phyloP scores from a whole-genome alignment of 1,140 invertebrate species.

The Hypothenemus hampei region DNA sequence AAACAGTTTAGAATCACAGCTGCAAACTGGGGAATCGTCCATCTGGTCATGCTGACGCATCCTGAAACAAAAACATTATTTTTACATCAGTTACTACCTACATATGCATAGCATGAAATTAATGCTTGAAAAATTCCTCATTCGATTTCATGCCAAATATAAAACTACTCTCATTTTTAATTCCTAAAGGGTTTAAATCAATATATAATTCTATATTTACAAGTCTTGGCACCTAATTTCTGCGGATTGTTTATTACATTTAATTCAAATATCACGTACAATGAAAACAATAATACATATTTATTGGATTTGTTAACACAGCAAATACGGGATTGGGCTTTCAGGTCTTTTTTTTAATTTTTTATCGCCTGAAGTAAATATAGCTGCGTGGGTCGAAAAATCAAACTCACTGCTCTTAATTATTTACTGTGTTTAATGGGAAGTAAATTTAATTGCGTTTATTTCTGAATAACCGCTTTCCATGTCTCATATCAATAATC shows the following conservation, averaged over 20 bases:
- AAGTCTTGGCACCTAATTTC: too few species aligned
- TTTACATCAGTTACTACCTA: slow-evolving; percentile 30
- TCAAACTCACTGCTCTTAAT: slow-evolving; percentile 7
- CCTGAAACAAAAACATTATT: slow-evolving; percentile 39
- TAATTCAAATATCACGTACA: background rate
- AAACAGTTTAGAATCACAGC: slow-evolving; percentile 38
- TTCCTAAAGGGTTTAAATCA: too few species aligned
- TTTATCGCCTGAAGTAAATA: slow-evolving; percentile 9
- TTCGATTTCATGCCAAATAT: too few species aligned
- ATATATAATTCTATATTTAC: too few species aligned
- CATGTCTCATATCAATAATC: too few species aligned
- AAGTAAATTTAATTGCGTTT: too few species aligned
- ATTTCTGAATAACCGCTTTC: too few species aligned
- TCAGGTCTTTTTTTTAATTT: slow-evolving; percentile 1
- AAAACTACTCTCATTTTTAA: too few species aligned
- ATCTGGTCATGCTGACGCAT: slow-evolving; percentile 39
- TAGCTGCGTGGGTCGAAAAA: slow-evolving; percentile 1
- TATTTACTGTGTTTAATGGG: background rate
- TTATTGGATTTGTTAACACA: background rate
- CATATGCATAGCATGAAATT: too few species aligned
- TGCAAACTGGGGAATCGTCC: slow-evolving; percentile 38
- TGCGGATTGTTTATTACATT: too few species aligned
- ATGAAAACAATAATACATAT: background rate
- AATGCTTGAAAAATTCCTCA: too few species aligned
- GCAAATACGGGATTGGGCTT: slow-evolving; percentile 4